phyloP scores from a whole-genome alignment of 2,113 vertebrate genomes.

The Menidia beryllina region DNA sequence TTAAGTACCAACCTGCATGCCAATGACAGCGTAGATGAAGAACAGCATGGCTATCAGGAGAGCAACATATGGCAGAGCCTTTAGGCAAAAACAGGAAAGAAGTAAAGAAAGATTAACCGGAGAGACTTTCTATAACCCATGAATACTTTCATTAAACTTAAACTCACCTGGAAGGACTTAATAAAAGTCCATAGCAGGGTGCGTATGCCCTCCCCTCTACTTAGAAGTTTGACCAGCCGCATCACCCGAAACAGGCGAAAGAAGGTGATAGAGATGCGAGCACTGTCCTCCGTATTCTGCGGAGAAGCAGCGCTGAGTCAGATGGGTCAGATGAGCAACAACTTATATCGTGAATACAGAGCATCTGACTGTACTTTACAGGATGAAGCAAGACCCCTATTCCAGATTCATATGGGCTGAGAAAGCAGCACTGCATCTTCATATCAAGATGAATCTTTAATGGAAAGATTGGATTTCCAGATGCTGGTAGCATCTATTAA shows the following conservation, averaged over 20 bases:
- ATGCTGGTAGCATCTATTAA: not conserved
- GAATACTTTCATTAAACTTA: not conserved
- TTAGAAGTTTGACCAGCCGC: slow-evolving; percentile 98
- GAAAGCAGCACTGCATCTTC: slow-evolving; percentile 45
- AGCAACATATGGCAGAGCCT: slow-evolving; percentile 97
- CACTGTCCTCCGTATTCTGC: slow-evolving; percentile 97
- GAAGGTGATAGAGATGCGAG: slow-evolving; percentile 99
- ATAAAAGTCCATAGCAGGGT: slow-evolving; percentile 98
- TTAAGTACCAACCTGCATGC: slow-evolving; percentile 91
- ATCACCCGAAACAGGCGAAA: slow-evolving; percentile 99
- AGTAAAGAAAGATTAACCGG: not conserved
- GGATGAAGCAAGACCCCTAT: slow-evolving; percentile 45
- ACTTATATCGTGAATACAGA: slow-evolving; percentile 41
- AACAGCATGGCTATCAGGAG: slow-evolving; percentile 99
- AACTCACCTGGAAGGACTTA: slow-evolving; percentile 96
- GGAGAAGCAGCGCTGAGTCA: slow-evolving; percentile 80
- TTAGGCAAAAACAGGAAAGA: slow-evolving; percentile 20
- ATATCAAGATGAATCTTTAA: not conserved
- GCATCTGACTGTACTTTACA: slow-evolving; percentile 70
- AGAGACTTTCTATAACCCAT: not conserved
- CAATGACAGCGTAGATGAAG: slow-evolving; percentile 99
- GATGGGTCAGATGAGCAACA: slow-evolving; percentile 34
- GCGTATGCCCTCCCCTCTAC: slow-evolving; percentile 97
- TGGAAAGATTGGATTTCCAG: not conserved
- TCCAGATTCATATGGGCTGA: slow-evolving; percentile 70